These are phyloP conservation scores for Aurelia sp. DNA, from an alignment of 30 jellyfish, hydroid and myxozoan genomes.

Conservation along the genomic window DNA sequence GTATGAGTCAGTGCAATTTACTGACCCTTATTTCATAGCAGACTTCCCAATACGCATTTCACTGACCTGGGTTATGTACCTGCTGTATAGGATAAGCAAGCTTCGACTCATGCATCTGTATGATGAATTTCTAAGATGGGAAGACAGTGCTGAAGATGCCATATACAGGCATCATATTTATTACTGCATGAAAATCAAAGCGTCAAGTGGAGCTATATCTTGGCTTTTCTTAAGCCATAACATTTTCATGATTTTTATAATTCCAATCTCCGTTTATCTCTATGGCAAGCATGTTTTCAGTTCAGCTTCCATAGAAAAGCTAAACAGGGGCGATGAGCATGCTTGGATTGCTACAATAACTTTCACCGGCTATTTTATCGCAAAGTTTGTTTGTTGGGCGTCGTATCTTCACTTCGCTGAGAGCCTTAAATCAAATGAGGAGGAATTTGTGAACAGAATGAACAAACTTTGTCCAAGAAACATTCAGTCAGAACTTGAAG, in stretches of 20 bases:
- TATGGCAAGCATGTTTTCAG: background rate
- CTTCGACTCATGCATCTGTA: constrained; percentile 5
- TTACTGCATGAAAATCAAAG: background rate
- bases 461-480: constrained; percentile 1
- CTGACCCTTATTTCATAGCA: no score
- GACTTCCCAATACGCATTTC: background rate
- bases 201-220: background rate
- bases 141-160: constrained; percentile 33
- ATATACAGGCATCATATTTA: background rate
- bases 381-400: constrained; percentile 11
- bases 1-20: background rate
- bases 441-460: background rate
- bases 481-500: background rate
- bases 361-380: background rate
- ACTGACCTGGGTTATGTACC: constrained; percentile 20
- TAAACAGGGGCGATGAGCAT: background rate
- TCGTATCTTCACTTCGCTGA: constrained; percentile 3
- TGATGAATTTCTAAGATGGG: constrained; percentile 12
- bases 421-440: constrained; percentile 17
- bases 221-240: constrained; percentile 11
- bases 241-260: constrained; percentile 11
- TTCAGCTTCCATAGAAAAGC: background rate
- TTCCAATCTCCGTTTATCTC: constrained; percentile 12
- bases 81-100: constrained; percentile 10
- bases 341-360: background rate